phyloP scores from a whole-genome alignment of 2,888 invertebrate species.

The Drosophila limbata region DNA sequence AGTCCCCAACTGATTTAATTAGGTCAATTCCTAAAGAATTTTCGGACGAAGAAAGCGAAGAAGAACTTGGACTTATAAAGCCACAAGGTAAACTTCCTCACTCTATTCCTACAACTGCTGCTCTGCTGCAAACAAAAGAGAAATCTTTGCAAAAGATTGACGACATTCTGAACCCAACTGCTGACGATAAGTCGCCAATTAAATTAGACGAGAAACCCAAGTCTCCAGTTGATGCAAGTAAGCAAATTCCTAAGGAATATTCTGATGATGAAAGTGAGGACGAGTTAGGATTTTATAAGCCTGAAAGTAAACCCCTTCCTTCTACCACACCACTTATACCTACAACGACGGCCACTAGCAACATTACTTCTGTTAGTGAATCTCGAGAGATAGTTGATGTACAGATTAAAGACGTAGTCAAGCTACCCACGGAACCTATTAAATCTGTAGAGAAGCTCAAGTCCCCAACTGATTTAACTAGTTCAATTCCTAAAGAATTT shows the following conservation, averaged over 20 bases:
- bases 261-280: slow-evolving; percentile 10
- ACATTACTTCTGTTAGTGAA: neutral
- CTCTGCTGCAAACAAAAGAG: neutral
- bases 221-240: slow-evolving; percentile 13
- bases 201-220: slow-evolving; percentile 24
- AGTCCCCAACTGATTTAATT: too few relatives aligned
- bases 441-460: slow-evolving; percentile 14
- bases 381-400: neutral
- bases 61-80: slow-evolving; percentile 9
- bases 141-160: slow-evolving; percentile 15
- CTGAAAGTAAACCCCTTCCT: neutral
- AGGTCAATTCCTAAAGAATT: too few relatives aligned
- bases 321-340: neutral
- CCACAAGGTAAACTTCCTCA: slow-evolving; percentile 7
- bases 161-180: slow-evolving; percentile 3
- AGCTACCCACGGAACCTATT: neutral
- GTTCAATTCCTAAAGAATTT: neutral
- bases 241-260: slow-evolving; percentile 1
- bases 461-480: neutral
- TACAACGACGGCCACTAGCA: neutral
- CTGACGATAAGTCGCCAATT: slow-evolving; percentile 4
- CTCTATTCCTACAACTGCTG: neutral
- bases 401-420: neutral
- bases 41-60: slow-evolving; percentile 12
- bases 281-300: neutral